Evolutionary conservation across 1,140 invertebrate species (phyloP).

Genomic region (Oreohelix idahoensis): DNA sequence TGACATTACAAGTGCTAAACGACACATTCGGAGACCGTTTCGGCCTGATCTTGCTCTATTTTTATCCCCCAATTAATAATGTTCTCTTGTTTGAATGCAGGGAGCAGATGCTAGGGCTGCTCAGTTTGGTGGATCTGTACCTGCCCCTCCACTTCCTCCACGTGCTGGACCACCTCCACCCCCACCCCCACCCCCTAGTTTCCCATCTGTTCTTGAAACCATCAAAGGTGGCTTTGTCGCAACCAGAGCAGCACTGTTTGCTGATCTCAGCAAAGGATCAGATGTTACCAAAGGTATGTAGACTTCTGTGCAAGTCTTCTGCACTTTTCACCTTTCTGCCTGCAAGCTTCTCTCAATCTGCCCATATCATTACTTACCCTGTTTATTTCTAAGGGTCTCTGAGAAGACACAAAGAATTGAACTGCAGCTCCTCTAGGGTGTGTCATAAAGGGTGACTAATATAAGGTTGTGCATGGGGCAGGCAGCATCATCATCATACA

Average conservation of each 20-base stretch:
- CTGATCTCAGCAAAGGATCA: conserved; percentile 92
- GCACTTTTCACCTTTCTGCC: too few relatives aligned
- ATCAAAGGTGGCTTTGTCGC: conserved; percentile 35
- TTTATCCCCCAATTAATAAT: neutral
- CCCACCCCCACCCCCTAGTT: conserved; percentile 74
- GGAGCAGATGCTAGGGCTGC: conserved; percentile 55
- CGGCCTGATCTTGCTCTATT: neutral
- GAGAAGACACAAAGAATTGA: too few relatives aligned
- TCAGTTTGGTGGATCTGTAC: conserved; percentile 71
- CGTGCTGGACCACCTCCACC: conserved; percentile 75
- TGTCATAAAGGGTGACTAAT: too few relatives aligned
- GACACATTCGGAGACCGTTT: too few relatives aligned
- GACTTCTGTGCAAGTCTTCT: neutral
- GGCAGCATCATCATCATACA: too few relatives aligned
- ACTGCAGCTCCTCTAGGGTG: too few relatives aligned
- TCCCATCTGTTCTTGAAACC: conserved; percentile 72
- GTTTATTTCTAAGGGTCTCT: too few relatives aligned
- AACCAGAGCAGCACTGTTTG: conserved; percentile 80
- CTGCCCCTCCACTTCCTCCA: conserved; percentile 61
- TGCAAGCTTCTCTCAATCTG: too few relatives aligned
- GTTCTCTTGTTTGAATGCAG: conserved; percentile 43
- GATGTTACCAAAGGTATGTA: conserved; percentile 88
- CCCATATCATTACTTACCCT: too few relatives aligned
- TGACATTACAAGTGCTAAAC: neutral
- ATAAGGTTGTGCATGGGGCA: too few relatives aligned